A percentile compares a stretch with the other conserved stretches of the same genome.
phyloP scores from a whole-genome alignment of 1,140 invertebrate genomes.

The Solenopsis invicta region DNA sequence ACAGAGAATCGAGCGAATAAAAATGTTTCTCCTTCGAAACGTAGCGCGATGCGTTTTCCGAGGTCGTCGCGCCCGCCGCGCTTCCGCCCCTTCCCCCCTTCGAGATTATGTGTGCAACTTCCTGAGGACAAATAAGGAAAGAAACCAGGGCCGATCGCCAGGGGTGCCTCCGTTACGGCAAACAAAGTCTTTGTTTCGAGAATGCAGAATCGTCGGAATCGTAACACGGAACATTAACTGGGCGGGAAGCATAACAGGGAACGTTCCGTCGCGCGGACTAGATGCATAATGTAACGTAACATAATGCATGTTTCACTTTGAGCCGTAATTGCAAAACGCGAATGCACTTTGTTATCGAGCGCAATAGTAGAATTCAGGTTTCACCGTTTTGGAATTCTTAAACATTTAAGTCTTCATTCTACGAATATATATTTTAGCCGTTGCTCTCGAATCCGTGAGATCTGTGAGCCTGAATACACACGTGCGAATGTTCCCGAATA shows the following conservation, averaged over 20 bases:
- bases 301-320: constrained; percentile 48
- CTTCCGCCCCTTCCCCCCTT: neutral
- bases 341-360: constrained; percentile 5
- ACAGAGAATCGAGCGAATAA: neutral
- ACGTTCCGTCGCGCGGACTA: constrained; percentile 54
- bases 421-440: neutral
- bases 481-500: neutral
- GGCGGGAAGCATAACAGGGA: constrained; percentile 77
- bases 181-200: constrained; percentile 78
- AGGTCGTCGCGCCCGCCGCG: neutral
- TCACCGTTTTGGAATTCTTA: neutral
- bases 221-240: constrained; percentile 82
- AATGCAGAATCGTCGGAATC: constrained; percentile 74
- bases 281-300: constrained; percentile 73
- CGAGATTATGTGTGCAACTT: constrained; percentile 39
- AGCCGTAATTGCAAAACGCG: constrained; percentile 10
- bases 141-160: constrained; percentile 55
- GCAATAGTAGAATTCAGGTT: neutral
- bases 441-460: neutral
- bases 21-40: constrained; percentile 12
- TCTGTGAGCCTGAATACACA: neutral
- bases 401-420: neutral
- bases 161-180: constrained; percentile 58
- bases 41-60: neutral
- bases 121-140: constrained; percentile 31